Base-by-base conservation (phyloP, 2,797 vertebrate species). In the Antrozous pallidus region DNA sequence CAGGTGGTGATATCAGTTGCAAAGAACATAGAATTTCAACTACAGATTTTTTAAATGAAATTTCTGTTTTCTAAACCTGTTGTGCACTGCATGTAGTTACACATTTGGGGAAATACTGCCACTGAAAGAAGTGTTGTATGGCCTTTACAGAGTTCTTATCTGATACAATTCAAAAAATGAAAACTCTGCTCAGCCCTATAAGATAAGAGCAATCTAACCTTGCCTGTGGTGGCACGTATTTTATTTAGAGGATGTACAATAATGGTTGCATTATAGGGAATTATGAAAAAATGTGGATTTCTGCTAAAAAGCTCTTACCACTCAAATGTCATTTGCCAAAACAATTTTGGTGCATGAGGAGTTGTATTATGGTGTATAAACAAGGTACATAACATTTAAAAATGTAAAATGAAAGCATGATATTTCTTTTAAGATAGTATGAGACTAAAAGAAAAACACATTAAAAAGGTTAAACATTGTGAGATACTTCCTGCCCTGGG, bases 1-100 rank as follows among this genome's bases (percentile, higher is more conserved):
- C 80, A 96, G 92, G 92, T 95, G 83, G 86, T 94, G 85, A 86
- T 88, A 85, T 78, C 63, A 91, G 56, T 74, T 89, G n/a, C 83
- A 93, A 93, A 87, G 38, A 93, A 88, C 88, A 80, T 31, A 90
- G 65, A 96, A 94, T 91, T 80, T 93, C 40, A 81, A 89, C 65
- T 12, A 22, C 26, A 93, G 20, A 26, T 40, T 22, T 56, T 93
- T 91, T 63, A 73, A 94, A 95, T 94, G 22, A 7, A 74, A n/a
- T 93, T 94, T 96, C 65, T 40, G 20, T 86, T 92, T 93, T 94
- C 69, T 47, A 65, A 91, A 86, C 82, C 49, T 95, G 82, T 93
- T 93, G 54, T 91, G 42, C 40, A 73, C 31, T 77, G 56, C 3
- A 3, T 82, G 40, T 81, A 93, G 31, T 86, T 92, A 92, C 28